phyloP scores from a whole-genome alignment of 2,113 vertebrate species.

The Sphaerodactylus townsendi region DNA sequence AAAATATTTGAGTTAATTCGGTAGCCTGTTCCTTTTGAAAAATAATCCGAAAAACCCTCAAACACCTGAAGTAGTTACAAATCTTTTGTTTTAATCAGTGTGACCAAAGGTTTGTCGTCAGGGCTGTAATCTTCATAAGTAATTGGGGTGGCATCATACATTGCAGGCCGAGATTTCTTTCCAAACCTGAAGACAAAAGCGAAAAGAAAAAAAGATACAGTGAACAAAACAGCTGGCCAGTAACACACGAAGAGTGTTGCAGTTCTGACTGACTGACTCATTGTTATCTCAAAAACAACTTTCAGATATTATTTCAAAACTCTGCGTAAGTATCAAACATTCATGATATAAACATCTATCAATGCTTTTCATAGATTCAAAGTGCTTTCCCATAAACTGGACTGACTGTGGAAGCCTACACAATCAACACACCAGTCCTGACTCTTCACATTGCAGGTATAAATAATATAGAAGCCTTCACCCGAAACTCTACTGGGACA shows the following conservation, averaged over 20 bases:
- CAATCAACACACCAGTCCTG: neutral
- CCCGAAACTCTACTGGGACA: neutral
- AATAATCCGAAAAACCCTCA: conserved; percentile 71
- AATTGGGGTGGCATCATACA: conserved; percentile 97
- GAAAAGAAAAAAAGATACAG: neutral
- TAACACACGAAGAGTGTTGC: neutral
- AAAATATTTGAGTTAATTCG: conserved; percentile 82
- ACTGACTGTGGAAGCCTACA: neutral
- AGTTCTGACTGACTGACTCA: accelerated
- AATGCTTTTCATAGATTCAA: neutral
- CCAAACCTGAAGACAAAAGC: conserved; percentile 86
- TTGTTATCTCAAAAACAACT: neutral
- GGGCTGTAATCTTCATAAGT: conserved; percentile 97
- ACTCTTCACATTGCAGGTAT: neutral
- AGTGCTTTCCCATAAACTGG: neutral
- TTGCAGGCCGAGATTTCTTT: conserved; percentile 94
- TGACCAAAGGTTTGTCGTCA: conserved; percentile 97
- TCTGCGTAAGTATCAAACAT: too few species aligned
- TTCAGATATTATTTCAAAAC: neutral
- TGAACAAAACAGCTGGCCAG: conserved; percentile 32
- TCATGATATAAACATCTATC: neutral
- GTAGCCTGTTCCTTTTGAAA: conserved; percentile 80
- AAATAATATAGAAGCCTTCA: neutral
- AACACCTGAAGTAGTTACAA: conserved; percentile 83
- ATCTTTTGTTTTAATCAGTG: conserved; percentile 99